Evolutionary conservation across 2,113 vertebrate species (phyloP).

Genomic region (Chlamydotis undulata): DNA sequence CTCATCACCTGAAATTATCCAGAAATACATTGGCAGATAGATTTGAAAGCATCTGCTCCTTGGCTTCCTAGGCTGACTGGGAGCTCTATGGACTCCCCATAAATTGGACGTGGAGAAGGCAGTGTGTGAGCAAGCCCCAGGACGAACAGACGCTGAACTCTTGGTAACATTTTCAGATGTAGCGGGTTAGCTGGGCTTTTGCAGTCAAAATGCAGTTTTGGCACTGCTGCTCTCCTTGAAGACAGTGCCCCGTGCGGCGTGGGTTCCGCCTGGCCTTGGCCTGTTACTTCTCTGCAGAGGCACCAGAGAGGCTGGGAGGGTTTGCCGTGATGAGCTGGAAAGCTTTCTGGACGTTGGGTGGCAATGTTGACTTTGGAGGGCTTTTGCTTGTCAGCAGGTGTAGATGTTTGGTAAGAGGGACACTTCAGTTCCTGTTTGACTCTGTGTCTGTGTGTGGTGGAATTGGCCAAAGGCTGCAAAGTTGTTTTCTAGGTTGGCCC

Average conservation of each 20-base stretch:
- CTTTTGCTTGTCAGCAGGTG: neutral
- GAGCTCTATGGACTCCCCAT: neutral
- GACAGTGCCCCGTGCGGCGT: neutral
- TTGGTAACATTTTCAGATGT: neutral
- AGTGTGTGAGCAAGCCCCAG: neutral
- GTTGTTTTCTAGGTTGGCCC: neutral
- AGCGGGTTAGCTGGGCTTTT: neutral
- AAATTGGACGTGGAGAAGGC: neutral
- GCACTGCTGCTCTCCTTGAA: neutral
- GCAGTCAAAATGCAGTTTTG: neutral
- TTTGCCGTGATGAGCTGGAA: neutral
- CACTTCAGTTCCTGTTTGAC: neutral
- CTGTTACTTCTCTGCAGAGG: neutral
- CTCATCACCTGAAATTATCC: neutral
- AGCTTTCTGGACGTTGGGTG: neutral
- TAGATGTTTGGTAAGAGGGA: neutral
- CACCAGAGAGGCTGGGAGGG: neutral
- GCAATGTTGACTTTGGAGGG: neutral
- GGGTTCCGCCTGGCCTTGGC: neutral
- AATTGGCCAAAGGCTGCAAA: neutral
- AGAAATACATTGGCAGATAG: neutral
- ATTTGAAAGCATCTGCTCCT: neutral
- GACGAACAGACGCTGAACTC: neutral
- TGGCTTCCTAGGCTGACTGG: neutral
- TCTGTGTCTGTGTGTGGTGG: fast-evolving